Evolutionary conservation across 2,797 vertebrate species (phyloP).

Genomic region (Mormyrops attenuatus): DNA sequence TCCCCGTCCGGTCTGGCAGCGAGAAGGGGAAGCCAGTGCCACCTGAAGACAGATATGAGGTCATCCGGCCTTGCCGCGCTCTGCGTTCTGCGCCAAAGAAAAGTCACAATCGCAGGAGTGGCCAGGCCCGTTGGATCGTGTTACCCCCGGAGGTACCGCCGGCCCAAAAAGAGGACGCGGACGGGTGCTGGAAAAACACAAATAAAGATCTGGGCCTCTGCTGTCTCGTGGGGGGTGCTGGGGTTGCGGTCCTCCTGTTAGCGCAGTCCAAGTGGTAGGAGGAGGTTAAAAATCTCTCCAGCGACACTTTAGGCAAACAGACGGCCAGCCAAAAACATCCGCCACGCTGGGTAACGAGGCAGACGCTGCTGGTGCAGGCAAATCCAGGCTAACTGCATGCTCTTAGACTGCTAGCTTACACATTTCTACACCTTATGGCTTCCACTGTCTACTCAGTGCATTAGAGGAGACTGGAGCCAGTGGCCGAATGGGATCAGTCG

Average conservation of each 20-base stretch:
- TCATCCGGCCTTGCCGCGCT: slow-evolving; percentile 11
- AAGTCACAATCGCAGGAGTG: slow-evolving; percentile 10
- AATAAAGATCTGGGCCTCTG: slow-evolving; percentile 18
- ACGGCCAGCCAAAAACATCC: neutral
- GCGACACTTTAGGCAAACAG: neutral
- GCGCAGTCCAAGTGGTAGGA: neutral
- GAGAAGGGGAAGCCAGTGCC: slow-evolving; percentile 31
- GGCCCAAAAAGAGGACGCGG: neutral
- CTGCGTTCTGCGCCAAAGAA: slow-evolving; percentile 13
- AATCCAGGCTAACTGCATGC: neutral
- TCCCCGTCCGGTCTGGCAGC: slow-evolving; percentile 24
- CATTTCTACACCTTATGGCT: neutral
- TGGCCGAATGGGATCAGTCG: neutral
- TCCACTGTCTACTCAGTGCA: slow-evolving; percentile 6
- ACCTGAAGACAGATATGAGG: slow-evolving; percentile 32
- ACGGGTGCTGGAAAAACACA: neutral
- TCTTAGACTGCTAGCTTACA: neutral
- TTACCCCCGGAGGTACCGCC: neutral
- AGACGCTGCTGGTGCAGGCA: neutral
- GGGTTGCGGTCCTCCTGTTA: neutral
- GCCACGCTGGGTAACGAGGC: neutral
- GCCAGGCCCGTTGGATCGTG: neutral
- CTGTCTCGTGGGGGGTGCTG: slow-evolving; percentile 23
- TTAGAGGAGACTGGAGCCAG: neutral
- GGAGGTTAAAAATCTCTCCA: neutral